Base-by-base conservation (phyloP, 2,797 vertebrate genomes). In the Myotis pilosus region DNA sequence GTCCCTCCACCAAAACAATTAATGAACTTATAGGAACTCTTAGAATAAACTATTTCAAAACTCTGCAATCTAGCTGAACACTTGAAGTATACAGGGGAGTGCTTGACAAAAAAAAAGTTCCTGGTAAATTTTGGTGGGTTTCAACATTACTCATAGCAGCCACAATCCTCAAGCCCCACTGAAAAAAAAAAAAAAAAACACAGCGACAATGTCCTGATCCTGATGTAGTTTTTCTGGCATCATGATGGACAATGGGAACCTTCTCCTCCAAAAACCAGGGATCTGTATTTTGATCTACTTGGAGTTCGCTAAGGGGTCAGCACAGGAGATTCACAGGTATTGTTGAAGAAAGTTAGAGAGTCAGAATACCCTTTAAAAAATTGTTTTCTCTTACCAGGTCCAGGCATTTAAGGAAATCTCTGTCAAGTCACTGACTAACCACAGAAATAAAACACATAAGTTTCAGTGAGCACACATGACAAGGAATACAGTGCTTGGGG, bases 1-100 rank as follows among this genome's bases (percentile, higher is more conserved):
- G 19, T 89, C 41, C 62, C 47, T 76, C 51, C 41, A 80, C 28
- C 30, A 60, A 92, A 92, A 72, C 20, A 87, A 74, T n/a, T 28
- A 92, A 4, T 57, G 7, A 95, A 36, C 30, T 85, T 30, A 28
- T 38, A 71, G 41, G 41, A 76, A 36, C 19, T 49, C 16, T 83
- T 47, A 84, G 11, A 94, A 80, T 88, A 62, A 86, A 91, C 12
- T 88, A 68, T 51, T 92, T 95, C 62, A 89, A 30, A 69, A 75
- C 33, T 47, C 64, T 57, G 2, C 36, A 30, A 28, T 85, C 72
- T 82, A 89, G 13, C 0, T 72, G 51, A 91, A 78, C 19, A 78
- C 44, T 36, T 57, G 4, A 12, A 71, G 80, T n/a, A n/a, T 80
- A 71, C 57, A 76, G 5, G 25, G 22, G 15, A 79, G 15, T 82